Conservation (phyloP, 2,113 vertebrate genomes). For the Pterocles orientalis region DNA sequence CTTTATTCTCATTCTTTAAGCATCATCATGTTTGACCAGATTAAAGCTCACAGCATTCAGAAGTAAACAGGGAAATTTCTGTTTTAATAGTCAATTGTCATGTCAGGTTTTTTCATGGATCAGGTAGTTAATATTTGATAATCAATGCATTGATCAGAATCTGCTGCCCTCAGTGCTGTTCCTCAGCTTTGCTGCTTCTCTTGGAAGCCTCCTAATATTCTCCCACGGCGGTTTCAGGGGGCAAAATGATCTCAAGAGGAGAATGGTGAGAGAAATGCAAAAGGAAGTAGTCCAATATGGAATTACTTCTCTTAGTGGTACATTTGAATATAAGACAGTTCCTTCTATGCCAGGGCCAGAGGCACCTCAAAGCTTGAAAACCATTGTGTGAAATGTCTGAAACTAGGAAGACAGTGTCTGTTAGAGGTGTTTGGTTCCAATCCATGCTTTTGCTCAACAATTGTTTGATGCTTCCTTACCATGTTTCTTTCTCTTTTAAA, state of each 20-base stretch:
- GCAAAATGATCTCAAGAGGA: neutral
- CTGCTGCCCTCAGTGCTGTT: neutral
- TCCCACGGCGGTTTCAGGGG: neutral
- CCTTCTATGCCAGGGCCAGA: neutral
- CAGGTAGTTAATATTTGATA: neutral
- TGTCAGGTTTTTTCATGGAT: neutral
- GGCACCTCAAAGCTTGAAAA: neutral
- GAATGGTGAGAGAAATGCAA: neutral
- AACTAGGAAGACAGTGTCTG: neutral
- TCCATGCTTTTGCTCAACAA: neutral
- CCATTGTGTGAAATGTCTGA: neutral
- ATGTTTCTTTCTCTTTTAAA: constrained; percentile 53
- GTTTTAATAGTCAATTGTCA: constrained; percentile 35
- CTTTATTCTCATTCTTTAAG: neutral
- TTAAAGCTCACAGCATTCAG: constrained; percentile 11
- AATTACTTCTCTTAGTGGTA: neutral
- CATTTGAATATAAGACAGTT: neutral
- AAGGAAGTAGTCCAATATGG: neutral
- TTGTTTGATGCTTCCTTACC: constrained; percentile 39
- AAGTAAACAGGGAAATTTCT: constrained; percentile 46
- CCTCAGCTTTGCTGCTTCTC: neutral
- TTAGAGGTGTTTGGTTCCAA: neutral
- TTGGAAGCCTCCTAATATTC: neutral
- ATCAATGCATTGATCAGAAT: constrained; percentile 3
- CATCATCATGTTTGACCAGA: neutral